Base-by-base conservation (phyloP, 1,140 invertebrate species). In the Penaeus indicus region DNA sequence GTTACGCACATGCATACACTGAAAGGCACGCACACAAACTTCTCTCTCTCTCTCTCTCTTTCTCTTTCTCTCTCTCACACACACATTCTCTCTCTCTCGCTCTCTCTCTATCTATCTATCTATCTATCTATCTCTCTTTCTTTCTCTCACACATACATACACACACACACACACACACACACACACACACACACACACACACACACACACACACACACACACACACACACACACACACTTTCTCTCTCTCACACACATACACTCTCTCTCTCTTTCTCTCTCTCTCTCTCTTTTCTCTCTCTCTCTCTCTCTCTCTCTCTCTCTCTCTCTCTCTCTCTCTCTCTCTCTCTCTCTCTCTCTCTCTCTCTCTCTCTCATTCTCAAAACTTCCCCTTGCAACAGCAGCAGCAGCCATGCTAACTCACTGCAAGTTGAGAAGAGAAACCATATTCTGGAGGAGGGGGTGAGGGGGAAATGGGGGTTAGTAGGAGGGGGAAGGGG, bases 221-320 rank as follows among this genome's bases (percentile, higher is more conserved):
- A 32, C 32, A 32, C 32, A 19, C 63, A 1, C 3, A 19, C n/a
- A 32, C 32, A 32, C 32, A 32, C 32, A 32, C 32, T 86, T 64
- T 64, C n/a, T n/a, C n/a, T n/a, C n/a, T 64, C 63, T n/a, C n/a
- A 16, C n/a, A 16, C n/a, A 18, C 63, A 18, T n/a, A n/a, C n/a
- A n/a, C 79, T 38, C 25, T 72, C 77, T 72, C 63, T 77, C 42
- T 67, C 47, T 60, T 54, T 38, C 61, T 82, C 86, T 25, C 69
- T 85, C 61, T 72, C 32, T 84, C 25, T 64, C 77, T 61, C 77
- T 47, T 86, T 62, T 83, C 54, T 61, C 86, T 81, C 60, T 87
- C 64, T 54, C 38, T 60, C 72, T 79, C 32, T 64, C 83, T 32
- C 32, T 81, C 62, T 78, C 62, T 81, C n/a, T 72, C 63, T 78